Evolutionary conservation across 2,797 vertebrate species (phyloP), one percentile per base, ranked within the genome.

Genomic region (Microctenopoma steveboyesi): DNA sequence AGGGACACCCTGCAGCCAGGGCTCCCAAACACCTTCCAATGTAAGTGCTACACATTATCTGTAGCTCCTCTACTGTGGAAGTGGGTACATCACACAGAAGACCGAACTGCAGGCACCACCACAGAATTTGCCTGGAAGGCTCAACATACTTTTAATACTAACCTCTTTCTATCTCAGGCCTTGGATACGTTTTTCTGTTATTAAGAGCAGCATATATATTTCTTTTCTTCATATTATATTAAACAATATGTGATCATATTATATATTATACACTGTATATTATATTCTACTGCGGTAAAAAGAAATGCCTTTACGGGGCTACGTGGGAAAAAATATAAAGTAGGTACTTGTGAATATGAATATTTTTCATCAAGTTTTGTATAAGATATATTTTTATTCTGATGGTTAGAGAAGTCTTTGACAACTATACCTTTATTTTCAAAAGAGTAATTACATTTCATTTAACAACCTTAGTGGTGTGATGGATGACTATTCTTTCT

Each of bases 401-500:
- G 42, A 45, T 45, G 42, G 42, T 45, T 43, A 43, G 11, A 39
- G 37, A 43, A 43, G 40, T 15, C 5, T 45, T 45, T 45, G 14
- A 7, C 42, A 45, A 45, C 42, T 16, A 7, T 45, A 16, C 15
- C 42, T 43, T 42, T 33, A 42, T 42, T 13, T 16, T 45, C 42
- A 43, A 6, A 43, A 5, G 14, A 45, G 15, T 14, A 14, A n/a
- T 16, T 6, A 40, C 30, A 35, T 42, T 25, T 25, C 13, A 2
- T 43, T 61, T 37, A 53, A 60, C 61, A 47, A 37, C 39, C 18
- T 27, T 40, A 35, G 3, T 49, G 47, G 54, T 72, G 37, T 58
- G 22, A 45, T n/a, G 8, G 22, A 16, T 33, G 22, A 69, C 8
- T 25, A 11, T 67, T 69, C 48, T 27, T 11, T 51, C 33, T 55